Evolutionary conservation across 1,140 invertebrate species (phyloP).

Genomic region (Centruroides sculpturatus): DNA sequence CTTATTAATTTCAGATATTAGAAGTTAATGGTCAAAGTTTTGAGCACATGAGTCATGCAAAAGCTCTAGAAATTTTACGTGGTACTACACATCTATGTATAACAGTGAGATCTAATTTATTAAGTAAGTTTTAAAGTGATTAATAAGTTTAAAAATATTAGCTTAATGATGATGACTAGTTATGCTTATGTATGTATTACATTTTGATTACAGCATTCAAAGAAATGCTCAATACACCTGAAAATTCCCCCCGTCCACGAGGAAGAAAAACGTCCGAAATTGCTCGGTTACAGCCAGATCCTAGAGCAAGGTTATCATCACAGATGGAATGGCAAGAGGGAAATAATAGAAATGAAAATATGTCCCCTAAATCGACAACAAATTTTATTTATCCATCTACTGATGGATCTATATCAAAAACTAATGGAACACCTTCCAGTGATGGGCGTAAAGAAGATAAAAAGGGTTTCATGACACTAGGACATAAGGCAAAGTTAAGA

Average conservation of each 20-base stretch:
- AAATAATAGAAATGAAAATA: neutral
- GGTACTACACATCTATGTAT: constrained; percentile 91
- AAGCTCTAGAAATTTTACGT: constrained; percentile 79
- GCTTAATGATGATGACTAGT: too few species aligned
- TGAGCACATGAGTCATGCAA: constrained; percentile 72
- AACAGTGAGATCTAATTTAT: constrained; percentile 81
- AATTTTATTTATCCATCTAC: too few species aligned
- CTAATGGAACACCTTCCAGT: constrained; percentile 15
- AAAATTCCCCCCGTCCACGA: constrained; percentile 58
- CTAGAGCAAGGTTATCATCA: neutral
- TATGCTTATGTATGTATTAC: too few species aligned
- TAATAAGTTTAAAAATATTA: neutral
- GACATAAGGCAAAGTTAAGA: constrained; percentile 46
- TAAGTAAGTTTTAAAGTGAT: constrained; percentile 3
- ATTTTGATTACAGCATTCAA: constrained; percentile 2
- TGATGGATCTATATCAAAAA: neutral
- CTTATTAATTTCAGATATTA: constrained; percentile 39
- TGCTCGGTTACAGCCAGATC: constrained; percentile 23
- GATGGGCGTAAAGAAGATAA: constrained; percentile 30
- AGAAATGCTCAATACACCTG: constrained; percentile 52
- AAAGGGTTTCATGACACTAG: constrained; percentile 68
- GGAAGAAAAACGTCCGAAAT: constrained; percentile 25
- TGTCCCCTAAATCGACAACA: neutral
- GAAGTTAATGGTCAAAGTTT: constrained; percentile 96
- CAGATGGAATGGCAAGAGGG: constrained; percentile 1